Base-by-base conservation (phyloP, 2,888 invertebrate genomes). In the Oxytorus armatus region DNA sequence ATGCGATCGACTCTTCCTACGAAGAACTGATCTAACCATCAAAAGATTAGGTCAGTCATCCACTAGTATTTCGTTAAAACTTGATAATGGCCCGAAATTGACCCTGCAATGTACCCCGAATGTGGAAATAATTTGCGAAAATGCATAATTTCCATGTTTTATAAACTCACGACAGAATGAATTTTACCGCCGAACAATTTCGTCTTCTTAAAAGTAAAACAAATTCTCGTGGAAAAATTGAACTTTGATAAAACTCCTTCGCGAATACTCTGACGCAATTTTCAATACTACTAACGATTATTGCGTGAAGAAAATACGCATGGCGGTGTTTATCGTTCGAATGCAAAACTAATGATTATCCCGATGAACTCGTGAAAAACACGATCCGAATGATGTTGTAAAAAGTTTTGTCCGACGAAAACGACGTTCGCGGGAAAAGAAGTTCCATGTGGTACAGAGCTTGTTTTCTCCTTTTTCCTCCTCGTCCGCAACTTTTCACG, bases 351-450 rank as follows among this genome's bases (percentile, higher is more conserved):
- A 14, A 10, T 14, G 44, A 63, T 36, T 44, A 14, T 14, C 23
- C 23, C 8, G 4, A n/a, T 0, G n/a, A 42, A 14, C 14, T 63
- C 42, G 39, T 23, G 42, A n/a, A 16, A 36, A 42, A 21, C n/a
- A 49, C n/a, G 66, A 51, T 23, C 39, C 23, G 16, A n/a, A n/a
- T 11, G 16, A 53, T 53, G 39, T 39, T 68, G 11, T 14, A 42
- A 18, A 69, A 69, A 57, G 44, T 55, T n/a, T 57, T 18, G 25
- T 4, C 18, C 44, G 18, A 21, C 25, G 11, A 42, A 29, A 53
- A 11, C 25, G 8, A 53, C 39, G 16, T 49, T 53, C 23, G 39
- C 39, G 21, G 21, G 14, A 42, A 1, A 36, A 44, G 61, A 44
- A 14, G 66, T 39, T 21, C 16, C n/a, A n/a, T n/a, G n/a, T n/a